A percentile compares a stretch with the other conserved stretches of the same genome.
phyloP scores from a whole-genome alignment of 2,888 invertebrate species.

The Leptinotarsa juncta region DNA sequence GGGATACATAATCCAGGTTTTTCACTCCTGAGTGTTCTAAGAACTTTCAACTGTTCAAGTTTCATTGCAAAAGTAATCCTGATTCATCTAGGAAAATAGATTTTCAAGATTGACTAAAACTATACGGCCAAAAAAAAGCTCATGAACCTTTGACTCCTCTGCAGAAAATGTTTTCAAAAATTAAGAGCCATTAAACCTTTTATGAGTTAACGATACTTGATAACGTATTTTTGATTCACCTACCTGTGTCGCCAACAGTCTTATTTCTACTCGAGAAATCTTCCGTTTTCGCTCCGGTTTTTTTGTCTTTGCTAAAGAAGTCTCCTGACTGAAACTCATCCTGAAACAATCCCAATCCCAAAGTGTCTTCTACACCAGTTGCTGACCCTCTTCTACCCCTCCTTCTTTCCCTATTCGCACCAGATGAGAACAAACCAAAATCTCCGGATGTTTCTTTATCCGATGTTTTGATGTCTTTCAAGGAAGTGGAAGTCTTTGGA shows the following conservation, averaged over 20 bases:
- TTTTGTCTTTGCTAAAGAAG: constrained; percentile 39
- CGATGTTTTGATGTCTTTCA: constrained; percentile 33
- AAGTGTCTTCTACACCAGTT: constrained; percentile 68
- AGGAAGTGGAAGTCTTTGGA: constrained; percentile 30
- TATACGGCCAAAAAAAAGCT: too few species aligned
- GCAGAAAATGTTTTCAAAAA: too few species aligned
- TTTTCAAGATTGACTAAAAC: too few species aligned
- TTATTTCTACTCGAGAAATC: constrained; percentile 14
- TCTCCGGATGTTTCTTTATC: constrained; percentile 32
- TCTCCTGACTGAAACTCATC: constrained; percentile 42
- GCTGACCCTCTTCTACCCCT: constrained; percentile 54
- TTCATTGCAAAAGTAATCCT: too few species aligned
- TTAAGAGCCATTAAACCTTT: too few species aligned
- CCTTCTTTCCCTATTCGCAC: constrained; percentile 43
- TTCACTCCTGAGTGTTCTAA: too few species aligned
- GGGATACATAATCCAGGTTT: too few species aligned
- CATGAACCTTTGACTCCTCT: too few species aligned
- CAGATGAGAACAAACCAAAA: constrained; percentile 27
- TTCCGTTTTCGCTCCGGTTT: constrained; percentile 24
- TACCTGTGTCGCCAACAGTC: constrained; percentile 18
- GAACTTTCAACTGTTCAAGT: too few species aligned
- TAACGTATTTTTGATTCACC: too few species aligned
- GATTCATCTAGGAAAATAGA: too few species aligned
- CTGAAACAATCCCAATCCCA: constrained; percentile 69
- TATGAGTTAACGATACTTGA: too few species aligned